Evolutionary conservation across 2,113 vertebrate genomes (phyloP), one percentile per base, ranked within the genome.

Genomic region (Aptenodytes patagonicus): DNA sequence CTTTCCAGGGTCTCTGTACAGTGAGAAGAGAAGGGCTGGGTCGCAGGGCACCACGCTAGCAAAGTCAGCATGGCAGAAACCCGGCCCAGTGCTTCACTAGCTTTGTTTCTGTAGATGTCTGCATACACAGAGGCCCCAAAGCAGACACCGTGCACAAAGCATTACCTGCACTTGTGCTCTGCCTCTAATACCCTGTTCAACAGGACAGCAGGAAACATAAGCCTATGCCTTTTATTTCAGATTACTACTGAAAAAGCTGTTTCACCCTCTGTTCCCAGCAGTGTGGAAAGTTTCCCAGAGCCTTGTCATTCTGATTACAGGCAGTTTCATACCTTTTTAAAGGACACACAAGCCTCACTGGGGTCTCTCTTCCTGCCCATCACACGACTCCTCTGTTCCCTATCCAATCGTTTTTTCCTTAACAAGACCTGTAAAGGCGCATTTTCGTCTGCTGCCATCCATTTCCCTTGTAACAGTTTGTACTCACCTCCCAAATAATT

Each of bases 241-340:
- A 70, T 89, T 90, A 52, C 77, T 66, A 3, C 58, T 72, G 36
- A 40, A 90, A 96, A 95, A 72, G 44, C 70, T 88, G 36, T 22
- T 89, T 71, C 6, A 1, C 55, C 31, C 34, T 91, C 81, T 90
- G 44, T 80, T 88, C 66, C 80, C 80, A 87, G 90, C 82, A 85
- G 71, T 36, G 73, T 47, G 61, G 75, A 80, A 91, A 83, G 61
- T 79, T 88, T 83, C 94, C 70, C 51, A 87, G 71, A 71, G 72
- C 68, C 40, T 89, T 96, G 77, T 85, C 75, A 34, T 82, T 95
- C 73, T 94, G 82, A 96, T 86, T 93, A 89, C 84, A 81, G 51
- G 80, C 49, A 36, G 62, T 92, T 79, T 84, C 58, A 66, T 46
- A 68, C 38, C 51, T 95, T 76, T 89, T 55, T 82, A 80, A 83